A percentile compares a stretch with the other conserved stretches of the same genome.
phyloP scores from a whole-genome alignment of 1,140 invertebrate genomes.

The Apis mellifera region DNA sequence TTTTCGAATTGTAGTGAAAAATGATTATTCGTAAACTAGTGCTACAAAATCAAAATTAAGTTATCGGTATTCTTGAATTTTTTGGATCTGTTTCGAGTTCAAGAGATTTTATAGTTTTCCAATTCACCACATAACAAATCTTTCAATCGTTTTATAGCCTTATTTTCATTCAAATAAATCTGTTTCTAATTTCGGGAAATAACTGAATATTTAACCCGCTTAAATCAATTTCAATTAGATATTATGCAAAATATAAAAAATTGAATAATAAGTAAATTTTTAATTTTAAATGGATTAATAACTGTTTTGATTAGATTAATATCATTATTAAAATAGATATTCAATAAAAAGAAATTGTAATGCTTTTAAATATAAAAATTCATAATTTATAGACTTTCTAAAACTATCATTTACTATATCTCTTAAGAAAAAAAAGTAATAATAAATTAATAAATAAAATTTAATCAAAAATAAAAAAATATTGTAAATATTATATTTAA shows the following conservation, averaged over 20 bases:
- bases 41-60: background rate
- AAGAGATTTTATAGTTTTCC: background rate
- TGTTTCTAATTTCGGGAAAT: constrained; percentile 24
- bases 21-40: background rate
- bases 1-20: background rate
- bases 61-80: constrained; percentile 25
- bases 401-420: too few relatives aligned
- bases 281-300: background rate
- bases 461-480: too few relatives aligned
- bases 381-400: too few relatives aligned
- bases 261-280: background rate
- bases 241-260: background rate
- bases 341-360: too few relatives aligned
- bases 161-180: constrained; percentile 4
- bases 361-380: too few relatives aligned
- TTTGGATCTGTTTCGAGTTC: constrained; percentile 11
- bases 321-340: too few relatives aligned
- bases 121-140: constrained; percentile 15
- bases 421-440: too few relatives aligned
- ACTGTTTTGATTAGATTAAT: too few relatives aligned
- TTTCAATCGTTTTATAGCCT: background rate
- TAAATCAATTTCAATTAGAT: background rate
- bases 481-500: too few relatives aligned
- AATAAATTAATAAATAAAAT: too few relatives aligned
- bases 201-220: constrained; percentile 2